Conservation (phyloP, 2,797 vertebrate genomes). For the Amblyopsis hoosieri region DNA sequence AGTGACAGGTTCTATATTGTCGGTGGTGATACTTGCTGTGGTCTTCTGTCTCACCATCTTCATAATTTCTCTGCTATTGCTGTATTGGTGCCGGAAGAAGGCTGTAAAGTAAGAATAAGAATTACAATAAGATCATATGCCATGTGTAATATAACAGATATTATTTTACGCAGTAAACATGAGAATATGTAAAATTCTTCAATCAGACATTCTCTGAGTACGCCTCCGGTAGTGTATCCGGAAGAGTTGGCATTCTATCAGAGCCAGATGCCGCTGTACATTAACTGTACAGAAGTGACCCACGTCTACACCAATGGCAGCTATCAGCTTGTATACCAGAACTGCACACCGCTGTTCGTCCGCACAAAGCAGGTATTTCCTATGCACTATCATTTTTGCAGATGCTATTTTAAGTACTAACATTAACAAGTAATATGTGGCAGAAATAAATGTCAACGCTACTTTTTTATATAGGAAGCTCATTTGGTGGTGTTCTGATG, state of each 20-base stretch:
- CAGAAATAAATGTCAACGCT: too few species aligned
- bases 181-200: too few species aligned
- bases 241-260: slow-evolving; percentile 63
- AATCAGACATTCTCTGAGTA: too few species aligned
- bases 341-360: slow-evolving; percentile 78
- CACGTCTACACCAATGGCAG: slow-evolving; percentile 81
- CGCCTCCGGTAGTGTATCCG: slow-evolving; percentile 15
- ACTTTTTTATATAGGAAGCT: too few species aligned
- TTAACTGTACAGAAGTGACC: slow-evolving; percentile 82
- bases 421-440: too few species aligned
- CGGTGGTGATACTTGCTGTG: slow-evolving; percentile 59
- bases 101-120: slow-evolving; percentile 52
- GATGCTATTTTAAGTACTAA: too few species aligned
- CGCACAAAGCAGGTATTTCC: slow-evolving; percentile 65
- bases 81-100: slow-evolving; percentile 60
- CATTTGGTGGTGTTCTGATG: too few species aligned
- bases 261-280: slow-evolving; percentile 74
- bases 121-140: too few species aligned
- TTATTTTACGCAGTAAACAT: slow-evolving; percentile 1
- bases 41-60: slow-evolving; percentile 44
- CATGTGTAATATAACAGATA: not conserved
- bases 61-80: slow-evolving; percentile 47
- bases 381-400: too few species aligned
- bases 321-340: slow-evolving; percentile 83
- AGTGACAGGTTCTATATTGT: slow-evolving; percentile 50